Conservation (phyloP, 92 coral and sea anemone genomes). For the Actinostola sp. region DNA sequence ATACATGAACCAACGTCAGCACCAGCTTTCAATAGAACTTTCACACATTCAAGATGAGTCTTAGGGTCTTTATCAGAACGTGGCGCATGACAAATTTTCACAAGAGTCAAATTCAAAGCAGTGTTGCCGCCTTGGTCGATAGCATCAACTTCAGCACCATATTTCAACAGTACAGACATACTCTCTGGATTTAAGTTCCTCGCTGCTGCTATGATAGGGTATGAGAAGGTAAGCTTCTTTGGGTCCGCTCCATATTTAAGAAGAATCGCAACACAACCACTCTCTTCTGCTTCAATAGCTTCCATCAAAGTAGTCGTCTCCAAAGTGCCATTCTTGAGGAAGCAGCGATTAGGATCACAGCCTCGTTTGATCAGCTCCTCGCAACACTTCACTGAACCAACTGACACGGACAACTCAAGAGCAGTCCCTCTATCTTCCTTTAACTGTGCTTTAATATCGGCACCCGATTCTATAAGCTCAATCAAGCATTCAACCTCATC, state of each 20-base stretch:
- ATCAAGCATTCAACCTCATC: constrained; percentile 68
- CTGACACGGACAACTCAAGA: constrained; percentile 60
- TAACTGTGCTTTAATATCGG: constrained; percentile 45
- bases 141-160: constrained; percentile 75
- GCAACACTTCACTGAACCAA: constrained; percentile 67
- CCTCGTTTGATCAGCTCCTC: constrained; percentile 64
- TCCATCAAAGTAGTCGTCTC: constrained; percentile 77
- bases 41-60: constrained; percentile 62
- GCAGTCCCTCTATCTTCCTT: constrained; percentile 64
- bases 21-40: constrained; percentile 64
- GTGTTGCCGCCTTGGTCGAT: constrained; percentile 68
- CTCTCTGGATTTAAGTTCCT: constrained; percentile 54
- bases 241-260: constrained; percentile 70
- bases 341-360: constrained; percentile 72
- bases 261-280: constrained; percentile 58
- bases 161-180: constrained; percentile 51
- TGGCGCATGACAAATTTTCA: constrained; percentile 31
- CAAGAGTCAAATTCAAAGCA: constrained; percentile 65
- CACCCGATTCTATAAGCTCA: constrained; percentile 54
- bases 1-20: constrained; percentile 55
- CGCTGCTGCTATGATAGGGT: constrained; percentile 76
- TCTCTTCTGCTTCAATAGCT: constrained; percentile 65
- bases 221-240: constrained; percentile 63
- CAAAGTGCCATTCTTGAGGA: constrained; percentile 57
- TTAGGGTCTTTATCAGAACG: constrained; percentile 28